Evolutionary conservation across 2,888 invertebrate species (phyloP), one percentile per base, ranked within the genome.

Genomic region (Prosopocoilus inquinatus): DNA sequence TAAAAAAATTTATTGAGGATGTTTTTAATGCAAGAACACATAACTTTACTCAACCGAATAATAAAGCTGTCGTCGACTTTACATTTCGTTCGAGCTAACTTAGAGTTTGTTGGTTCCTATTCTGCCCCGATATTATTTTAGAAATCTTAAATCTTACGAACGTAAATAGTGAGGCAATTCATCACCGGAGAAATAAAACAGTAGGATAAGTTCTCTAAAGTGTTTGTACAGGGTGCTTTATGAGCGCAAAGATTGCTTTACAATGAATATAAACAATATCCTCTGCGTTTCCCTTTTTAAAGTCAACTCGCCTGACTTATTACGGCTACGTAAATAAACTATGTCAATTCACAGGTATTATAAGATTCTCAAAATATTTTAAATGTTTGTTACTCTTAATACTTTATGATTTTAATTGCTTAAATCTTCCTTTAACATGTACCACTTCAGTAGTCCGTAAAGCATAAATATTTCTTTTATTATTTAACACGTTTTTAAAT

Each of bases 111-210:
- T 33, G 33, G 36, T 47, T 53, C 15, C 32, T 50, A 45, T 55
- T 50, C 53, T 51, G 45, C 13, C 13, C 53, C 38, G 16, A 13
- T 41, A 34, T 53, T 47, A 12, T 32, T 15, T 36, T 15, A 36
- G 43, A 41, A 49, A 54, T 55, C 57, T 53, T 58, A 60, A 58
- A 60, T 60, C 56, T 58, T 58, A 46, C 47, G 38, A 53, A 53
- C 51, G 47, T 59, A 61, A 59, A 61, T 57, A 57, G 15, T 47
- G 41, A 33, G 20, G 57, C 55, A 61, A 61, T 61, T 57, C 58
- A 59, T 61, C 61, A 59, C 55, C 35, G 12, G 39, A 43, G 54
- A 61, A 61, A 57, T 57, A 59, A 61, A 57, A 59, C 58, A 58
- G 59, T 54, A 47, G 38, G 55, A 52, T 44, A 44, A 48, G 48